Evolutionary conservation across 2,888 invertebrate species (phyloP).

Genomic region (Drosophila paramelanica): DNA sequence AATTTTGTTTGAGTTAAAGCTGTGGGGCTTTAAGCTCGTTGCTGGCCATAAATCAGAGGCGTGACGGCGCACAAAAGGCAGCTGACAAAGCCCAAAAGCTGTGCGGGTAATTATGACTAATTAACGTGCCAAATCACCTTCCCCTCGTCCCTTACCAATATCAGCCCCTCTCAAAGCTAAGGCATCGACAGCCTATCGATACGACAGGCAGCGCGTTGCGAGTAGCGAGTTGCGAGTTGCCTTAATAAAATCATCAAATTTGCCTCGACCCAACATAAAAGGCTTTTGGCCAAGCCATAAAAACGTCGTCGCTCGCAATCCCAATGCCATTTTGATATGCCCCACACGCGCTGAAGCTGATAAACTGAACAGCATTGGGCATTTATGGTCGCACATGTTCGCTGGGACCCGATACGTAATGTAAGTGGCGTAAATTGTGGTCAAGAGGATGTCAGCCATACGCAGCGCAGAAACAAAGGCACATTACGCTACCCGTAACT

Average conservation of each 20-base stretch:
- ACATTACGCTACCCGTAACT: slow-evolving; percentile 33
- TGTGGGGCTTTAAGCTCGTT: slow-evolving; percentile 62
- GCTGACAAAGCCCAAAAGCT: slow-evolving; percentile 75
- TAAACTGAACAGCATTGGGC: slow-evolving; percentile 45
- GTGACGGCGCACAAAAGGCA: slow-evolving; percentile 76
- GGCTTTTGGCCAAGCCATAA: slow-evolving; percentile 69
- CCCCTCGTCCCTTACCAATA: slow-evolving; percentile 9
- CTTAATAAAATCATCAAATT: slow-evolving; percentile 78
- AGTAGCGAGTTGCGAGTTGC: slow-evolving; percentile 34
- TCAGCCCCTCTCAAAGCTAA: neutral
- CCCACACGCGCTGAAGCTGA: slow-evolving; percentile 43
- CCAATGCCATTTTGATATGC: slow-evolving; percentile 56
- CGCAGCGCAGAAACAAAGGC: slow-evolving; percentile 39
- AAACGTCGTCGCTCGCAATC: slow-evolving; percentile 60
- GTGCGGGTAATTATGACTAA: slow-evolving; percentile 76
- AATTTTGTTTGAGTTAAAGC: slow-evolving; percentile 67
- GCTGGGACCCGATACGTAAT: slow-evolving; percentile 54
- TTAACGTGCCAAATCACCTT: slow-evolving; percentile 60
- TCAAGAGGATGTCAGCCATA: slow-evolving; percentile 55
- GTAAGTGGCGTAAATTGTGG: slow-evolving; percentile 76
- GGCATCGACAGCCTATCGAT: slow-evolving; percentile 41
- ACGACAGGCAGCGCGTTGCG: slow-evolving; percentile 9
- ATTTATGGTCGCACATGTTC: slow-evolving; percentile 70
- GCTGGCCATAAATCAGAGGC: slow-evolving; percentile 71
- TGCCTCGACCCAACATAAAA: slow-evolving; percentile 68